phyloP scores from a whole-genome alignment of 2,797 vertebrate species.

The Smutsia gigantea region DNA sequence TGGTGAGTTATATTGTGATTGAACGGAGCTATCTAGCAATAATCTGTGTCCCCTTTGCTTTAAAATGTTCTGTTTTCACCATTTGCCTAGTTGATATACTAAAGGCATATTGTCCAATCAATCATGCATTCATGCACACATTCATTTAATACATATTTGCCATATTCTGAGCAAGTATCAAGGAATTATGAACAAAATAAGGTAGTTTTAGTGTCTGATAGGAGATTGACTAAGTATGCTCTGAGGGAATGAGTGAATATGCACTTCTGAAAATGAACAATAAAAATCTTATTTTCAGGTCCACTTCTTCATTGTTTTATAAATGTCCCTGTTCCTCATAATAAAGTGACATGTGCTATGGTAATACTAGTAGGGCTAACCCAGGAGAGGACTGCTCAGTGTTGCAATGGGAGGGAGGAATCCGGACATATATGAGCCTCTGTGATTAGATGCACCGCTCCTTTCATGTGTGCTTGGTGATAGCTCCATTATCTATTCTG shows the following conservation, averaged over 20 bases:
- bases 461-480: not conserved
- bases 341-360: not conserved
- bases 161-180: not conserved
- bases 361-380: not conserved
- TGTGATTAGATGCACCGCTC: not conserved
- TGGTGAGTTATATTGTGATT: not conserved
- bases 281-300: not conserved
- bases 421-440: fast-evolving
- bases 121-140: not conserved
- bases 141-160: not conserved
- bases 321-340: not conserved
- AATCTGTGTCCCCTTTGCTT: not conserved
- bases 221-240: not conserved
- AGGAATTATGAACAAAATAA: not conserved
- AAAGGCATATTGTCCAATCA: not conserved
- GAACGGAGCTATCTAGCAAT: not conserved
- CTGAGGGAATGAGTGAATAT: not conserved
- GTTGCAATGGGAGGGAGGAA: not conserved
- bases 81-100: not conserved
- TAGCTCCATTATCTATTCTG: not conserved
- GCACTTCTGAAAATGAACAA: not conserved
- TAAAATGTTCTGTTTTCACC: not conserved
- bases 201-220: not conserved
- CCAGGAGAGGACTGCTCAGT: not conserved
- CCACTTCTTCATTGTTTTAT: not conserved